Base-by-base conservation (phyloP, 1,140 invertebrate species). In the Ips typographus region DNA sequence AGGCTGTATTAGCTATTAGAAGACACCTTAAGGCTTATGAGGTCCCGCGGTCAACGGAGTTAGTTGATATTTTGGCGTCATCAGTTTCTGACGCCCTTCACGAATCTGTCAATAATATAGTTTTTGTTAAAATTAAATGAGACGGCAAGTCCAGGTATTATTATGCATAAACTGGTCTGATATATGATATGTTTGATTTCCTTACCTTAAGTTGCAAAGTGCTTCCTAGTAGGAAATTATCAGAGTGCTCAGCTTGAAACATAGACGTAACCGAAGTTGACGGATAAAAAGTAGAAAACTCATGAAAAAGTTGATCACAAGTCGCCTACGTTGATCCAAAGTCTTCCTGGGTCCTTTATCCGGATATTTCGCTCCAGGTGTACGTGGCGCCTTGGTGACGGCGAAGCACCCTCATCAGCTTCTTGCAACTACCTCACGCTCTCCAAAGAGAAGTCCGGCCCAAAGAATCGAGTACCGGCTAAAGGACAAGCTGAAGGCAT, bases 21-120 rank as follows among this genome's bases (percentile, higher is more conserved):
- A 39, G 78, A 76, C 36, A 79, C 78, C 63, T 73, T 76, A 76
- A 58, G 74, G 73, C 65, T 79, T 77, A 38, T 76, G 75, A 4
- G 68, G 47, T 8, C 62, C 51, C 6, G 68, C 61, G 37, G 68
- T 70, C 7, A 64, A 8, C 8, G 89, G 89, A 47, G 89, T 90
- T n/a, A 84, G 84, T 44, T 56, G 68, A 42, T 70, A 44, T 82
- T 81, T 75, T 89, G n/a, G 86, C 42, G 93, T 92, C 90, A 96
- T 96, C 68, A 96, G 79, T 80, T 98, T 98, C 81, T 99, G 96
- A 2, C 96, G 86, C 68, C 99, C 96, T 84, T 99, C 97, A 51
- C 97, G 87, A 70, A 99, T 98, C 83, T 69, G 22, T 22, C 22
- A 22, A 22, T 22, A 22, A 22, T 22, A 22, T 22, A 22, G 22